phyloP scores from a whole-genome alignment of 2,113 vertebrate genomes.

The Cyphomyrus plagiostoma region DNA sequence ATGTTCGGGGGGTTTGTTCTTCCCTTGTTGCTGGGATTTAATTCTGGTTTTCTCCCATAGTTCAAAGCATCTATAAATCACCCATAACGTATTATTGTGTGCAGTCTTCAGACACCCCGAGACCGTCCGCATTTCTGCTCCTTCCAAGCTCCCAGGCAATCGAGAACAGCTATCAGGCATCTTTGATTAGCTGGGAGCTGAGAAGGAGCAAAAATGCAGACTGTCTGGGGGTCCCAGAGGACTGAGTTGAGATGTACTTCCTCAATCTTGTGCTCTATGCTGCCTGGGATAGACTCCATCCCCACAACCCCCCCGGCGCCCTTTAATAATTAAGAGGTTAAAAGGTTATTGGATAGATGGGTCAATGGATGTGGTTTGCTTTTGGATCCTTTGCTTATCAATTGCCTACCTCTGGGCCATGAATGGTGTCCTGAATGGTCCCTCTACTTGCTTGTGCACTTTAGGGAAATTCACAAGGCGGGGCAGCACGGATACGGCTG shows the following conservation, averaged over 20 bases:
- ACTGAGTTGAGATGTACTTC: neutral
- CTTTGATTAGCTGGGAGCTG: neutral
- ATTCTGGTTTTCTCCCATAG: neutral
- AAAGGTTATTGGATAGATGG: neutral
- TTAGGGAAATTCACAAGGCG: conserved; percentile 86
- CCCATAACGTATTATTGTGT: neutral
- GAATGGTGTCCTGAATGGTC: neutral
- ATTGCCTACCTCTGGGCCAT: neutral
- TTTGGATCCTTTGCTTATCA: neutral
- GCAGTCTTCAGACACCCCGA: neutral
- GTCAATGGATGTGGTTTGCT: neutral
- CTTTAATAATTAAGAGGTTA: neutral
- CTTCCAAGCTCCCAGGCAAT: neutral
- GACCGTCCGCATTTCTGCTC: neutral
- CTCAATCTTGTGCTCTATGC: neutral
- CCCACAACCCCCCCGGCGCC: neutral
- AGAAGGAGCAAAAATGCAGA: neutral
- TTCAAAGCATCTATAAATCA: neutral
- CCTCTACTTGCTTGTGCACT: neutral
- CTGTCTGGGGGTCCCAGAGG: neutral
- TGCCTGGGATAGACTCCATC: neutral
- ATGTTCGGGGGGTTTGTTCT: neutral
- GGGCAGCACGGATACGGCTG: conserved; percentile 85
- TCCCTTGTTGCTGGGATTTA: neutral
- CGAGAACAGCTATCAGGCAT: neutral